Evolutionary conservation across 1,140 invertebrate species (phyloP).

Genomic region (Planococcus citri): DNA sequence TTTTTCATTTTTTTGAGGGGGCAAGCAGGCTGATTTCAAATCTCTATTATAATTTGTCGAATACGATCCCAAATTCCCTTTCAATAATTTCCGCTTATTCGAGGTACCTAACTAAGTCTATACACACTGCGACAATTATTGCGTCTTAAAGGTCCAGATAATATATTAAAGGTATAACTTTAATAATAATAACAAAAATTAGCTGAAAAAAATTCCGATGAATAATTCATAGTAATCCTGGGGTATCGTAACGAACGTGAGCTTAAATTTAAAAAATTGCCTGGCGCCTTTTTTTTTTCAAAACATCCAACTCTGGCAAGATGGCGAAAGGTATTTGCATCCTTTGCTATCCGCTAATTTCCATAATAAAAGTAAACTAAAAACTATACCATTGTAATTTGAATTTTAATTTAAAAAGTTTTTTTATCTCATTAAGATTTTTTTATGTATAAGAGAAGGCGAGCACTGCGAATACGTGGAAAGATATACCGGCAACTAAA

Average conservation of each 20-base stretch:
- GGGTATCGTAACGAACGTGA: not conserved
- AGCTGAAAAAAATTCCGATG: slow-evolving; percentile 1
- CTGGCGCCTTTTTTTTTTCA: not conserved
- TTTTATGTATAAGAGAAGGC: not conserved
- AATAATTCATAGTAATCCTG: slow-evolving; percentile 12
- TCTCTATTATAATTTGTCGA: no score
- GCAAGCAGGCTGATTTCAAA: no score
- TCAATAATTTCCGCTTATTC: no score
- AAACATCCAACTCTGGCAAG: not conserved
- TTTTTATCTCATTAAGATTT: slow-evolving; percentile 18
- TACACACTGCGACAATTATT: no score
- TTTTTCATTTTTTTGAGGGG: no score
- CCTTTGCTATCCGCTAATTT: slow-evolving; percentile 10
- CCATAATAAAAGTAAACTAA: slow-evolving; percentile 16
- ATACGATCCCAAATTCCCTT: no score
- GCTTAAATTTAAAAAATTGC: slow-evolving; percentile 12
- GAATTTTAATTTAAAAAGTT: slow-evolving; percentile 17
- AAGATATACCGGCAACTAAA: not conserved
- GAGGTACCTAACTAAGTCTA: no score
- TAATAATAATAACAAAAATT: no score
- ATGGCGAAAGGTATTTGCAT: not conserved
- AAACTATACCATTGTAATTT: slow-evolving; percentile 16
- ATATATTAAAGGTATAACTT: no score
- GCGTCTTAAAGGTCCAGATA: no score
- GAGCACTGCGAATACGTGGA: not conserved